Evolutionary conservation across 2,888 invertebrate species (phyloP).

Genomic region (Hemistola chrysoprasaria): DNA sequence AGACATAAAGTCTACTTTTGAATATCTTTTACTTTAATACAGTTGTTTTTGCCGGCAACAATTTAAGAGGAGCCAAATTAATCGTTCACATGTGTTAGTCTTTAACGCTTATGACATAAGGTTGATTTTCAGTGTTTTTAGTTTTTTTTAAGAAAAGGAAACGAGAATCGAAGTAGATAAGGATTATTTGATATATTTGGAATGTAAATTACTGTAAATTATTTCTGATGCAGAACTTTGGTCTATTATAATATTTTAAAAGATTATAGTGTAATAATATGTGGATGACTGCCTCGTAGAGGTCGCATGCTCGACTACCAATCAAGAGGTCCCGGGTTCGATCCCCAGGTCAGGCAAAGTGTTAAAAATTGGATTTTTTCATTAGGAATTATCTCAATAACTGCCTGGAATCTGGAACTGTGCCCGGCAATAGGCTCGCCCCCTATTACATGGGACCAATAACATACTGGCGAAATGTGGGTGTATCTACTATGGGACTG

Average conservation of each 20-base stretch:
- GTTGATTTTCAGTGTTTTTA: slow-evolving; percentile 21
- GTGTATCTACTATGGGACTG: no score
- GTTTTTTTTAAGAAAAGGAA: slow-evolving; percentile 16
- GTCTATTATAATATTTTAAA: slow-evolving; percentile 35
- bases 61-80: slow-evolving; percentile 46
- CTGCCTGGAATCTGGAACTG: no score
- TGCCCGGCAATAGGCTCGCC: no score
- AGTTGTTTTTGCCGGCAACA: slow-evolving; percentile 45
- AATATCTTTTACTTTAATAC: slow-evolving; percentile 12
- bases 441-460: no score
- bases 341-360: no score
- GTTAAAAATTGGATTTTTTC: no score
- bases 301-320: no score
- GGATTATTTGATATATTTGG: slow-evolving; percentile 50
- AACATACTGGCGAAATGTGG: no score
- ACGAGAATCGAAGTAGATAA: slow-evolving; percentile 38
- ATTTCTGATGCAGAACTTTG: slow-evolving; percentile 42
- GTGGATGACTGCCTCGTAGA: no score
- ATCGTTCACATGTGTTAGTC: slow-evolving; percentile 24
- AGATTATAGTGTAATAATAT: no score
- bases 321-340: no score
- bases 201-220: slow-evolving; percentile 51
- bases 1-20: slow-evolving; percentile 30
- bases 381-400: no score
- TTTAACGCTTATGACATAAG: slow-evolving; percentile 18